A percentile compares a stretch with the other conserved stretches of the same genome.
These are phyloP conservation scores for Tyrophagus putrescentiae DNA, from an alignment of 1,140 invertebrate genomes.

Conservation along the genomic window DNA sequence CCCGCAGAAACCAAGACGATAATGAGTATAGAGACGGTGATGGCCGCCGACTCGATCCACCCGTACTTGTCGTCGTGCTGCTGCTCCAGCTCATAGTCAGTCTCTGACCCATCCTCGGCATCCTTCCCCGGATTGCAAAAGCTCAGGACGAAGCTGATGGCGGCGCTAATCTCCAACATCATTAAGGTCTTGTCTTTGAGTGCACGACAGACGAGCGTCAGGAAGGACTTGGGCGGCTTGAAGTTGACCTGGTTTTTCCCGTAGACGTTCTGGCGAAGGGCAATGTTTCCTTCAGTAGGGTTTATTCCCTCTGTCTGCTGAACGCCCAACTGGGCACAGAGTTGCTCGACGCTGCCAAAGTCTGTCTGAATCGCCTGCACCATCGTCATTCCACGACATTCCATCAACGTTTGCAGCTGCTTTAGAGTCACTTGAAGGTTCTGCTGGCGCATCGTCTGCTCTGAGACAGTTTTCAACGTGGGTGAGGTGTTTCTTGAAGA, in stretches of 20 bases:
- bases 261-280: slow-evolving; percentile 80
- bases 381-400: not conserved
- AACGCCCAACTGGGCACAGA: not conserved
- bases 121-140: slow-evolving; percentile 56
- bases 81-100: slow-evolving; percentile 33
- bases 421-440: not conserved
- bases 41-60: slow-evolving; percentile 96
- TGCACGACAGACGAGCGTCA: slow-evolving; percentile 95
- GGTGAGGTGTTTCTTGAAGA: no score
- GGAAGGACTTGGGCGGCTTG: slow-evolving; percentile 96
- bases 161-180: slow-evolving; percentile 66
- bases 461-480: no score
- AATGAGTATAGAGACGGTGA: slow-evolving; percentile 91
- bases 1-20: slow-evolving; percentile 96
- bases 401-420: not conserved
- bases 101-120: slow-evolving; percentile 11
- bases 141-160: slow-evolving; percentile 80
- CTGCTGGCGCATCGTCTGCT: no score
- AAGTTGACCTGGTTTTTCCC: slow-evolving; percentile 96
- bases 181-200: slow-evolving; percentile 96
- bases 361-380: not conserved
- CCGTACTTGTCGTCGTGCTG: slow-evolving; percentile 77
- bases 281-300: slow-evolving; percentile 69
- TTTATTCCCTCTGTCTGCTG: slow-evolving; percentile 54
- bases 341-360: not conserved